Conservation (phyloP, 2,113 vertebrate genomes). For the Mastomys coucha region DNA sequence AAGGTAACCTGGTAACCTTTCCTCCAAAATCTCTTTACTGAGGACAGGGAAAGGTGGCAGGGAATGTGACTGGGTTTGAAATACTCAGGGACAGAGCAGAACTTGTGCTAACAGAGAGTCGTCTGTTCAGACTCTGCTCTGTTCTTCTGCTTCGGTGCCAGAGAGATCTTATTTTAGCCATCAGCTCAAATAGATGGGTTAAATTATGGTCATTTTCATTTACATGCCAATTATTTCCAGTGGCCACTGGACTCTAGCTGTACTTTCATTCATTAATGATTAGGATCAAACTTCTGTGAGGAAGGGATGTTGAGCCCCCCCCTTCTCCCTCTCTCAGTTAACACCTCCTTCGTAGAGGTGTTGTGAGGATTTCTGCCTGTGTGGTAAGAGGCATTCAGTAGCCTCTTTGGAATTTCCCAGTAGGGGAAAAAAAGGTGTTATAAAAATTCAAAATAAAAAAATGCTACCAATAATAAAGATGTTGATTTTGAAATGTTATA, state of each 20-base stretch:
- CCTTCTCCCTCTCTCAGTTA: conserved; percentile 36
- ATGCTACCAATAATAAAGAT: conserved; percentile 70
- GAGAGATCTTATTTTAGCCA: conserved; percentile 75
- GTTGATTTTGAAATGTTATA: conserved; percentile 81
- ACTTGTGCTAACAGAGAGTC: conserved; percentile 61
- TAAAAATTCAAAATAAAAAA: conserved; percentile 78
- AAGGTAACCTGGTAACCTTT: background rate
- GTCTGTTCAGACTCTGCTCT: conserved; percentile 68
- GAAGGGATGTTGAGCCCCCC: background rate
- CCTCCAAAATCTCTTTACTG: background rate
- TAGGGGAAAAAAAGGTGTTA: conserved; percentile 63
- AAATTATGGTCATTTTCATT: conserved; percentile 79
- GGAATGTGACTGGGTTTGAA: conserved; percentile 19
- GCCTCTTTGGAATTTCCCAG: conserved; percentile 72
- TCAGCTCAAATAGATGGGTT: conserved; percentile 67
- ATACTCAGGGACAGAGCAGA: background rate
- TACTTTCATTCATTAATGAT: conserved; percentile 78
- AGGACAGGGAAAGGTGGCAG: conserved; percentile 6
- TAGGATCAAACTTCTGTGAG: conserved; percentile 68
- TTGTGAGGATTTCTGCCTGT: conserved; percentile 74
- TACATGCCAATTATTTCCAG: conserved; percentile 59
- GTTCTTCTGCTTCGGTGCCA: conserved; percentile 54
- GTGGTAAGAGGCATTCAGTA: conserved; percentile 73
- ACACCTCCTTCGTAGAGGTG: conserved; percentile 65
- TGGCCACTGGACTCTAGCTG: conserved; percentile 67